These are phyloP conservation scores for Pandion haliaetus DNA, from an alignment of 2,113 vertebrate species.

Conservation along the genomic window DNA sequence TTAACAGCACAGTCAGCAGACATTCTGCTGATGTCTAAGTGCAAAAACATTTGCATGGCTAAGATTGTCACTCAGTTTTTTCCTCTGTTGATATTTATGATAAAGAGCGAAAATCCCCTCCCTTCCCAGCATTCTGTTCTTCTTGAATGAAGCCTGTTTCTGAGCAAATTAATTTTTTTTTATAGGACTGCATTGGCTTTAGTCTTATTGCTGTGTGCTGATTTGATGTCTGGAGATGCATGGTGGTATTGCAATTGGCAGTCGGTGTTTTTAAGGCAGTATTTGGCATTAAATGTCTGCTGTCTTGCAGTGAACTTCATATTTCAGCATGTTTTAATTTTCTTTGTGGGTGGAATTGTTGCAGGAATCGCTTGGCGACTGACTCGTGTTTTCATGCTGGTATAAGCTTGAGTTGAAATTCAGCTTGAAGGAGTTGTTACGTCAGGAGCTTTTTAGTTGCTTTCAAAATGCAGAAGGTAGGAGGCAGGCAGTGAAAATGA, in stretches of 20 bases:
- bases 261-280: not conserved
- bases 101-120: not conserved
- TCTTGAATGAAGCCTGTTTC: not conserved
- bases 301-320: not conserved
- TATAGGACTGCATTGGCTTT: not conserved
- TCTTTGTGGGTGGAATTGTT: not conserved
- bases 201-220: not conserved
- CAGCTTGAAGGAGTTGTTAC: not conserved
- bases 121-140: not conserved
- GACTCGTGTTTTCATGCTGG: not conserved
- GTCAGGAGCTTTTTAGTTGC: not conserved
- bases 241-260: not conserved
- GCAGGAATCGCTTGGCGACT: not conserved
- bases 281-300: not conserved
- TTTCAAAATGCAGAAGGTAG: not conserved
- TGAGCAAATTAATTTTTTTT: not conserved
- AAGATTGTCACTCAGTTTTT: not conserved
- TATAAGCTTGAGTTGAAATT: not conserved
- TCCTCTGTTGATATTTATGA: not conserved
- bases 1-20: not conserved
- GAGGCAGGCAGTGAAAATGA: not conserved
- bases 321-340: not conserved
- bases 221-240: not conserved
- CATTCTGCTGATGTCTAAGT: not conserved
- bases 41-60: not conserved